phyloP scores from a whole-genome alignment of 2,113 vertebrate species.

The Promerops cafer region DNA sequence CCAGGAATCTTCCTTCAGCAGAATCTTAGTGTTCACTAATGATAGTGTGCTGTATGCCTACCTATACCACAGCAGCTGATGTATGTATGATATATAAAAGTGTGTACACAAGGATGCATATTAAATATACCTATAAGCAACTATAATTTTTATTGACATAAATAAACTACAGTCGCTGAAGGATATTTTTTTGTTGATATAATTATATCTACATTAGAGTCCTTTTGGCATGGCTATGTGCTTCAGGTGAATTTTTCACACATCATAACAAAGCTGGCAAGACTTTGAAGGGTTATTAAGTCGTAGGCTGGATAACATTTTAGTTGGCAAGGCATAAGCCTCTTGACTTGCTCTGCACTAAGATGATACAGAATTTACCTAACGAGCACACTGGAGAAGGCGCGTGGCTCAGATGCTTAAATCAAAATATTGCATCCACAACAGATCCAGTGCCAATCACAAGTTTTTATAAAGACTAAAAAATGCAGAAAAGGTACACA shows the following conservation, averaged over 20 bases:
- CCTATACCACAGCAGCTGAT: not conserved
- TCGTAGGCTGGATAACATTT: not conserved
- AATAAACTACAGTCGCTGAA: slow-evolving; percentile 25
- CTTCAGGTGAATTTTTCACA: slow-evolving; percentile 54
- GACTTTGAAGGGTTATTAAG: slow-evolving; percentile 17
- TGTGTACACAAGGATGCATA: not conserved
- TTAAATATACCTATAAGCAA: not conserved
- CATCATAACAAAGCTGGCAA: slow-evolving; percentile 31
- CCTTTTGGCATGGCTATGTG: not conserved
- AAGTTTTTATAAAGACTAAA: not conserved
- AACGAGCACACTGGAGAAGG: not conserved
- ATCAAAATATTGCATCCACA: not conserved
- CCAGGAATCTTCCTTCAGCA: not conserved
- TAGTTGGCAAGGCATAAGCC: not conserved
- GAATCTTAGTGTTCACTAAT: not conserved
- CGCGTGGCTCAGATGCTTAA: not conserved
- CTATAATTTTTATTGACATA: not conserved
- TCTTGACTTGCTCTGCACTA: not conserved
- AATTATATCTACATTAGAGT: slow-evolving; percentile 1
- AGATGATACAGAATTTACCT: slow-evolving; percentile 23
- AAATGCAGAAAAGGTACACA: not conserved
- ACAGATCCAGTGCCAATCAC: slow-evolving; percentile 2
- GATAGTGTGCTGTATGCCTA: not conserved
- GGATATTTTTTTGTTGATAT: slow-evolving; percentile 34
- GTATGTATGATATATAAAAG: not conserved